These are phyloP conservation scores for Sparus aurata DNA, from an alignment of 2,797 vertebrate genomes.

Conservation along the genomic window DNA sequence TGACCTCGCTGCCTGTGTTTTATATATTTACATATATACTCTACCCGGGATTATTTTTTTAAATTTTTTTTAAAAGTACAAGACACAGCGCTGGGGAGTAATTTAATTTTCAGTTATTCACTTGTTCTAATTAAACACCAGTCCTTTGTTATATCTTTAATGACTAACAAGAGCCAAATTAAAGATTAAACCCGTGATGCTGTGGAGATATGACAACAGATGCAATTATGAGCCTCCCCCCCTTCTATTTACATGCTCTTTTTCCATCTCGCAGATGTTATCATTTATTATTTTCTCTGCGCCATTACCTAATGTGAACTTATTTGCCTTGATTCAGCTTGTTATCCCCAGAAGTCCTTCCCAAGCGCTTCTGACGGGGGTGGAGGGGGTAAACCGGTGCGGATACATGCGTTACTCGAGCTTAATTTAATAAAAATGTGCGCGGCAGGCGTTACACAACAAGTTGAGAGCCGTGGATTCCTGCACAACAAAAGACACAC, in stretches of 20 bases:
- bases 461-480: slow-evolving; percentile 77
- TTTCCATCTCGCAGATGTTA: slow-evolving; percentile 67
- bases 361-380: background rate
- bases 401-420: slow-evolving; percentile 59
- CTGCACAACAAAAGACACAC: slow-evolving; percentile 74
- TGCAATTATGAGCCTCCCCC: slow-evolving; percentile 71
- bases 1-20: slow-evolving; percentile 34
- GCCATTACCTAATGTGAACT: slow-evolving; percentile 65
- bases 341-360: slow-evolving; percentile 45
- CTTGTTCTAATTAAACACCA: slow-evolving; percentile 73
- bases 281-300: slow-evolving; percentile 60
- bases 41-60: background rate
- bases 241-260: slow-evolving; percentile 60
- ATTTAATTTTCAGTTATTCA: slow-evolving; percentile 72
- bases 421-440: slow-evolving; percentile 79
- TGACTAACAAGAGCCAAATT: slow-evolving; percentile 78
- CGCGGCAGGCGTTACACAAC: slow-evolving; percentile 77
- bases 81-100: slow-evolving; percentile 36
- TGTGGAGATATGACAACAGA: slow-evolving; percentile 71
- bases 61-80: too few relatives aligned
- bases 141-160: slow-evolving; percentile 71
- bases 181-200: slow-evolving; percentile 73
- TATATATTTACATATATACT: slow-evolving; percentile 29
- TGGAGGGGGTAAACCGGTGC: slow-evolving; percentile 13
- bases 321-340: slow-evolving; percentile 62